These are phyloP conservation scores for Parambassis ranga DNA, from an alignment of 2,797 vertebrate genomes.

Conservation along the genomic window DNA sequence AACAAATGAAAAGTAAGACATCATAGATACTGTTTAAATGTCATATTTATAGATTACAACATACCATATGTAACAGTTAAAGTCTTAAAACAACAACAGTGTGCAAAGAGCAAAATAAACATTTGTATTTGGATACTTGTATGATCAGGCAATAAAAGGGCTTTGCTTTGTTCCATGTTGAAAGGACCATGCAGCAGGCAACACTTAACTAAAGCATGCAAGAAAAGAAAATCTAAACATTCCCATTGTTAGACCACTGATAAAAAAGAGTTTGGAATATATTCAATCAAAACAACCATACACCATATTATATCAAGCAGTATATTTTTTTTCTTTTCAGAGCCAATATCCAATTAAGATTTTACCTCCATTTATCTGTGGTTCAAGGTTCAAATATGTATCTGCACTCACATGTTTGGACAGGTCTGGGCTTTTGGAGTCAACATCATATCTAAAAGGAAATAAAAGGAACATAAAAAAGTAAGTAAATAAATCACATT, in stretches of 20 bases:
- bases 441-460: conserved; percentile 89
- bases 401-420: conserved; percentile 92
- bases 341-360: conserved; percentile 8
- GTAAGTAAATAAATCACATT: not conserved
- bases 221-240: not conserved
- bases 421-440: conserved; percentile 94
- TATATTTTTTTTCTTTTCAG: not conserved
- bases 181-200: conserved; percentile 44
- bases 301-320: not conserved
- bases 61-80: not conserved
- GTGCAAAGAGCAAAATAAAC: conserved; percentile 12
- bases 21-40: not conserved
- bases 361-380: conserved; percentile 41
- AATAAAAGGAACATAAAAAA: conserved; percentile 27
- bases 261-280: conserved; percentile 18
- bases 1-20: not conserved
- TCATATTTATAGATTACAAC: not conserved
- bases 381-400: conserved; percentile 15
- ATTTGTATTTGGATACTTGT: conserved; percentile 62
- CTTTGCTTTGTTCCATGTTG: conserved; percentile 70
- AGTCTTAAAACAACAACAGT: conserved; percentile 1
- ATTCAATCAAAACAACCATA: conserved; percentile 5
- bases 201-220: conserved; percentile 16
- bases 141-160: conserved; percentile 33
- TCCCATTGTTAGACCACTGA: conserved; percentile 35